A percentile compares a stretch with the other conserved stretches of the same genome.
These are phyloP conservation scores for Norana najaformis DNA, from an alignment of 2,888 invertebrate genomes.

Conservation along the genomic window DNA sequence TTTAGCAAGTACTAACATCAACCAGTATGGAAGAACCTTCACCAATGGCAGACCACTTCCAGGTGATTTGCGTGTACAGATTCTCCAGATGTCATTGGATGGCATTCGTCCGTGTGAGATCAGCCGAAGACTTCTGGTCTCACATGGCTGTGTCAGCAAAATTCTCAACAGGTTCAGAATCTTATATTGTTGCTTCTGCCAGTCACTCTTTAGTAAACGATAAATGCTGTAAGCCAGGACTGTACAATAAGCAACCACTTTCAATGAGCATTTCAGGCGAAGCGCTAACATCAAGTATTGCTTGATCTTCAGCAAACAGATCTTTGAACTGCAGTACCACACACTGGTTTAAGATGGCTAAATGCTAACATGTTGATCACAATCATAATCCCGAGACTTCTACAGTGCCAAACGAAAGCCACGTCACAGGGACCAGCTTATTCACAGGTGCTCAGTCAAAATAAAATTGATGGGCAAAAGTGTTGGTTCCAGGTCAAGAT, in stretches of 20 bases:
- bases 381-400: too few relatives aligned
- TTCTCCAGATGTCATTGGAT: conserved; percentile 59
- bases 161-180: conserved; percentile 52
- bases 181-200: not conserved
- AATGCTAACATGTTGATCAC: too few relatives aligned
- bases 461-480: too few relatives aligned
- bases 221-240: not conserved
- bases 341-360: not conserved
- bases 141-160: conserved; percentile 62
- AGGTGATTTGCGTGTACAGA: conserved; percentile 59
- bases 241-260: not conserved
- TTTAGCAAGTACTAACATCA: conserved; percentile 55
- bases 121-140: conserved; percentile 60
- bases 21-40: conserved; percentile 62
- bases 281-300: too few relatives aligned
- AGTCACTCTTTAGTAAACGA: too few relatives aligned
- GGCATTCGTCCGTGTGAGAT: conserved; percentile 62
- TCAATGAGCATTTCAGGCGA: not conserved
- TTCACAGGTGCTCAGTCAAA: too few relatives aligned
- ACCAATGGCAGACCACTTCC: conserved; percentile 62
- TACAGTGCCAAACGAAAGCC: too few relatives aligned
- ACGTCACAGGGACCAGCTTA: too few relatives aligned
- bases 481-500: too few relatives aligned
- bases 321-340: not conserved
- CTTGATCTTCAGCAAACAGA: too few relatives aligned